phyloP scores from a whole-genome alignment of 2,888 invertebrate species.

The Stenurella melanura region DNA sequence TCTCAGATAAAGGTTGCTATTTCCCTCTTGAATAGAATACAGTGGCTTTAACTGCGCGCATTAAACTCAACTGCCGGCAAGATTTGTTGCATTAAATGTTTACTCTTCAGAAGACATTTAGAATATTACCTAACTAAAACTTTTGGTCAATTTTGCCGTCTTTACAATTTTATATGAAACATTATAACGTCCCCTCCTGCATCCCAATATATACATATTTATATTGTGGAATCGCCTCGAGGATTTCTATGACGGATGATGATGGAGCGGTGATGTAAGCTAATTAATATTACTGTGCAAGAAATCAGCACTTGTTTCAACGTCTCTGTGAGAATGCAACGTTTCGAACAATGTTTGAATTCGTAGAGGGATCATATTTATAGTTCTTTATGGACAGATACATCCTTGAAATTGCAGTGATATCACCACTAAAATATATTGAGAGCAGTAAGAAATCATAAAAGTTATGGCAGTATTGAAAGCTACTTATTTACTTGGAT shows the following conservation, averaged over 20 bases:
- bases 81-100: slow-evolving; percentile 46
- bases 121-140: slow-evolving; percentile 18
- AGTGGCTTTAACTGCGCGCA: slow-evolving; percentile 38
- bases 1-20: slow-evolving; percentile 40
- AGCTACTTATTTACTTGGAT: no score
- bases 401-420: no score
- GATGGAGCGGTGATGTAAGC: not conserved
- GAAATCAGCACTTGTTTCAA: not conserved
- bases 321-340: no score
- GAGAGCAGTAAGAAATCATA: no score
- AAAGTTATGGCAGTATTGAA: no score
- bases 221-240: not conserved
- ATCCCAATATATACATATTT: not conserved
- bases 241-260: not conserved
- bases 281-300: not conserved
- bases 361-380: no score
- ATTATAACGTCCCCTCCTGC: not conserved
- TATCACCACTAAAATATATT: no score
- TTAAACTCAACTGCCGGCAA: slow-evolving; percentile 40
- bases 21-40: slow-evolving; percentile 26
- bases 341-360: no score
- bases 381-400: no score
- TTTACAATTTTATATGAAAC: not conserved
- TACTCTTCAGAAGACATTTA: slow-evolving; percentile 30
- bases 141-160: slow-evolving; percentile 25